Evolutionary conservation across 2,888 invertebrate genomes (phyloP), one percentile per base, ranked within the genome.

Genomic region (Diadegma fenestrale): DNA sequence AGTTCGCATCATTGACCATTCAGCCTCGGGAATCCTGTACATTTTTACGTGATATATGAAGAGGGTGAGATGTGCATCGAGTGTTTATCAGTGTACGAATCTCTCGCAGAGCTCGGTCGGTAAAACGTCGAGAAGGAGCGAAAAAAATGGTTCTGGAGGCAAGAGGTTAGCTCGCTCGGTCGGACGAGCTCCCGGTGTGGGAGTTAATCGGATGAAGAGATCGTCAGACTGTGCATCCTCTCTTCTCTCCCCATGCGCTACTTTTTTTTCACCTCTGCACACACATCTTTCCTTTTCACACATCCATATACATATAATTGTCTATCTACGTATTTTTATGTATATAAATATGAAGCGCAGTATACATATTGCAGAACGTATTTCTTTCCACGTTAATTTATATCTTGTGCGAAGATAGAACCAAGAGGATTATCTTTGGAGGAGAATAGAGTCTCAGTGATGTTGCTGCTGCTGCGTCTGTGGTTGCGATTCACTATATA

Each of bases 141-240:
- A 63, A 73, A 75, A 64, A 69, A 58, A 72, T 75, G 82, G 72
- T 72, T 82, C 75, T 79, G 71, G 54, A 63, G 71, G 71, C 61
- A 33, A 58, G 66, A 63, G 45, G 61, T 30, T 48, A 76, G 69
- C 71, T 51, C 77, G 71, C 80, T 54, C 82, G 82, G 82, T 82
- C 76, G 82, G 85, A 82, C 85, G 85, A 48, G 77, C 82, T 61
- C 30, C 85, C 86, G 89, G 85, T 89, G 90, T 89, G 88, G 90
- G 88, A 88, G 88, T 87, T 92, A 92, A 92, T 92, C 92, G 91
- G 92, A 92, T 92, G 89, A 92, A 89, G 89, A 92, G 92, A 92
- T 91, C 92, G 91, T 89, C 90, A 89, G 90, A 90, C 91, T 90
- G 90, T 89, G 91, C 89, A 91, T 90, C 90, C 92, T 90, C 89